These are phyloP conservation scores for Varanus komodoensis DNA, from an alignment of 2,113 vertebrate genomes.

Conservation along the genomic window DNA sequence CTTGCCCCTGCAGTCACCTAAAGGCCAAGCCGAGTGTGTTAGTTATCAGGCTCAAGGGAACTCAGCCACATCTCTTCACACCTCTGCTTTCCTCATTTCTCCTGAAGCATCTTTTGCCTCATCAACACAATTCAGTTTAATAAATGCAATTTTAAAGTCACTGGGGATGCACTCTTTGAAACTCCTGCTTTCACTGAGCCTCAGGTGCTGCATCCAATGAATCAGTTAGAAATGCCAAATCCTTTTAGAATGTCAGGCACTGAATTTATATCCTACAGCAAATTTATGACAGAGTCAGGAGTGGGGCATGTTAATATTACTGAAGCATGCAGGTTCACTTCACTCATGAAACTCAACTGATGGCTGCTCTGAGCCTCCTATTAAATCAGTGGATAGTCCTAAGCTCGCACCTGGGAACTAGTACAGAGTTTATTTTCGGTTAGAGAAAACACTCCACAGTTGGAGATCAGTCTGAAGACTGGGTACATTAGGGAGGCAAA, in stretches of 20 bases:
- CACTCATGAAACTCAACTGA: constrained; percentile 64
- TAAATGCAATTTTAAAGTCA: constrained; percentile 63
- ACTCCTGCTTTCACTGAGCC: constrained; percentile 56
- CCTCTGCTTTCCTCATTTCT: constrained; percentile 52
- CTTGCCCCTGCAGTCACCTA: constrained; percentile 30
- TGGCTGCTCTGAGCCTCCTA: constrained; percentile 65
- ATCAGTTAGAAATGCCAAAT: constrained; percentile 71
- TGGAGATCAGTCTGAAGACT: constrained; percentile 32
- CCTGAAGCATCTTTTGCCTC: constrained; percentile 46
- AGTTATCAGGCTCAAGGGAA: constrained; percentile 32
- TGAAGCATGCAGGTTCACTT: constrained; percentile 69
- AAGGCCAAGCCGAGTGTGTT: constrained; percentile 32
- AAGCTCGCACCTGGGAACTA: constrained; percentile 55
- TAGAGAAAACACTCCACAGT: constrained; percentile 47
- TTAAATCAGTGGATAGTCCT: constrained; percentile 60
- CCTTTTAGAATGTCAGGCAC: constrained; percentile 64
- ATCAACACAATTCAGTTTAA: constrained; percentile 54
- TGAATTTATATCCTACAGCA: constrained; percentile 65
- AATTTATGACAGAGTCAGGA: constrained; percentile 63
- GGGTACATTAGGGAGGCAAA: constrained; percentile 46
- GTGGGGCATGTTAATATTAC: constrained; percentile 68
- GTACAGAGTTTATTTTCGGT: constrained; percentile 15
- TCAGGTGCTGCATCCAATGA: constrained; percentile 71
- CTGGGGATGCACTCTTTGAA: constrained; percentile 61
- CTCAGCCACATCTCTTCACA: constrained; percentile 56